Percentiles rank a stretch among this genome's conserved stretches.
phyloP scores from a whole-genome alignment of 2,888 invertebrate species.

The Cryptocephalus moraei region DNA sequence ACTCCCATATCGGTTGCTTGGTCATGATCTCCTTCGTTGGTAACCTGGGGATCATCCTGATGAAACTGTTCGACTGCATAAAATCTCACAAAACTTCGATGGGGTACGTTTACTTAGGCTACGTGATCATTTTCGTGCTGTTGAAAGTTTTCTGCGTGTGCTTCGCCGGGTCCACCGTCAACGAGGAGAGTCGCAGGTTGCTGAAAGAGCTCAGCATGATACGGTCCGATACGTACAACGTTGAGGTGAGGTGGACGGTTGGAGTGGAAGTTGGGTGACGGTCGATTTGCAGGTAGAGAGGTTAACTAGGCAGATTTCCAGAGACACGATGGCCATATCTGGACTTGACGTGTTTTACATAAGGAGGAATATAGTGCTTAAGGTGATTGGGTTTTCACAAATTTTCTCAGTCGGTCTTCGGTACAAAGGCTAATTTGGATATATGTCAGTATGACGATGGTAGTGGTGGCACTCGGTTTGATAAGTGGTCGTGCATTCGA shows the following conservation, averaged over 20 bases:
- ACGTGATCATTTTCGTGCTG: conserved; percentile 5
- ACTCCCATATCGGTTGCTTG: conserved; percentile 51
- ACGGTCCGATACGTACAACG: conserved; percentile 10
- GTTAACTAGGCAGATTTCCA: conserved; percentile 21
- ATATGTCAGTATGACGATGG: no score
- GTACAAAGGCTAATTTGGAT: no score
- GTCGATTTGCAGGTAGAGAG: conserved; percentile 25
- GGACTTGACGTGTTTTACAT: conserved; percentile 21
- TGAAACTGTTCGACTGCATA: conserved; percentile 57
- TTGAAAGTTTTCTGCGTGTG: conserved; percentile 42
- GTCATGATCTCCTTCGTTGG: conserved; percentile 56
- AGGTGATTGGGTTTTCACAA: conserved; percentile 7
- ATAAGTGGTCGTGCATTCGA: no score
- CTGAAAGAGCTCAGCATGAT: conserved; percentile 17
- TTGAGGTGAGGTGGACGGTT: conserved; percentile 25
- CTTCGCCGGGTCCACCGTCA: conserved; percentile 44
- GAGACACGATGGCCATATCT: conserved; percentile 30
- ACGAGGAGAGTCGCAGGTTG: conserved; percentile 40
- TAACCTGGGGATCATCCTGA: conserved; percentile 62
- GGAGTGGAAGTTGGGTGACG: not conserved
- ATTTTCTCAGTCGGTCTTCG: no score
- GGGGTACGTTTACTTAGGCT: conserved; percentile 4
- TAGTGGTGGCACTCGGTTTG: no score
- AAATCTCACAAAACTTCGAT: conserved; percentile 12
- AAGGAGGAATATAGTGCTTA: conserved; percentile 14